phyloP scores from a whole-genome alignment of 2,888 invertebrate genomes.

The Lordiphosa andalusiaca region DNA sequence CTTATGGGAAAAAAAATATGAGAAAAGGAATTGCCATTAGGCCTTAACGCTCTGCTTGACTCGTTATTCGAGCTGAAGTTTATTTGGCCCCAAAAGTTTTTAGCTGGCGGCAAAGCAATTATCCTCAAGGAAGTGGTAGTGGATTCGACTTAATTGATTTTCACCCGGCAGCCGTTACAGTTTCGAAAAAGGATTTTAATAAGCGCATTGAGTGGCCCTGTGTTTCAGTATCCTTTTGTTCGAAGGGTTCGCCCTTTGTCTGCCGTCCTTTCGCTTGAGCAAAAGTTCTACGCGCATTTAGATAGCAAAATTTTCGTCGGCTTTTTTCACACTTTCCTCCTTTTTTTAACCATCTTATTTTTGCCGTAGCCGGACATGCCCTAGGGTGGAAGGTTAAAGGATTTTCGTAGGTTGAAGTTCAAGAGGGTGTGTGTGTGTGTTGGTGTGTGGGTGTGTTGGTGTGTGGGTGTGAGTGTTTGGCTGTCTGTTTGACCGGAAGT shows the following conservation, averaged over 20 bases:
- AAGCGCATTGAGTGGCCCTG: slow-evolving; percentile 53
- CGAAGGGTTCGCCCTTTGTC: slow-evolving; percentile 27
- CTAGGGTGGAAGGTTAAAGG: slow-evolving; percentile 33
- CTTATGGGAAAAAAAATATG: not conserved
- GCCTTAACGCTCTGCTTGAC: slow-evolving; percentile 69
- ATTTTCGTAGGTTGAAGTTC: slow-evolving; percentile 48
- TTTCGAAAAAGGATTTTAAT: slow-evolving; percentile 70
- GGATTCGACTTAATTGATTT: slow-evolving; percentile 73
- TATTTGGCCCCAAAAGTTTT: slow-evolving; percentile 49
- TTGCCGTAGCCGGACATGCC: slow-evolving; percentile 44
- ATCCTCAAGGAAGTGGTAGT: slow-evolving; percentile 60
- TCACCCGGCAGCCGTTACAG: slow-evolving; percentile 53
- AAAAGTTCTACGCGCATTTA: slow-evolving; percentile 61
- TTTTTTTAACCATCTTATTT: slow-evolving; percentile 15
- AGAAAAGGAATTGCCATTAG: slow-evolving; percentile 51
- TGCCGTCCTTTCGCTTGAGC: slow-evolving; percentile 48
- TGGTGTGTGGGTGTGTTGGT: slow-evolving; percentile 15
- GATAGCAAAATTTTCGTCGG: slow-evolving; percentile 62
- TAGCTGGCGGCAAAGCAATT: slow-evolving; percentile 62
- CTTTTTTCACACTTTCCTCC: slow-evolving; percentile 65
- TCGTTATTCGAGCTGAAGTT: slow-evolving; percentile 67
- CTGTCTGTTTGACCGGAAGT: slow-evolving; percentile 61
- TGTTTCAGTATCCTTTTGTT: slow-evolving; percentile 22
- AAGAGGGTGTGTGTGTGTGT: slow-evolving; percentile 22
- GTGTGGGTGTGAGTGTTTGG: slow-evolving; percentile 24